phyloP scores from a whole-genome alignment of 2,888 invertebrate genomes.

The Pseudoips prasinana region DNA sequence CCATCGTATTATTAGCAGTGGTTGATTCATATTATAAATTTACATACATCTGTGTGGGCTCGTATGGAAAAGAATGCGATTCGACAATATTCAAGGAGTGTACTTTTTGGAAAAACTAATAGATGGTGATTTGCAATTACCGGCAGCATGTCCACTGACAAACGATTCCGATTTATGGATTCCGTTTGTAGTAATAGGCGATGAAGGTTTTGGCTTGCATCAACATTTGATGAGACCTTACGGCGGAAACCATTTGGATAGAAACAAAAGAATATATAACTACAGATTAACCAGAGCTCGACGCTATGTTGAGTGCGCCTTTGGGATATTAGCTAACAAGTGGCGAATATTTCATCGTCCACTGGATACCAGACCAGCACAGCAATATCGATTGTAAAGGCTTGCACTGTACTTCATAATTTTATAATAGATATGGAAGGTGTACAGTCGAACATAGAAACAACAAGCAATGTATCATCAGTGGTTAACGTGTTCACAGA shows the following conservation, averaged over 20 bases:
- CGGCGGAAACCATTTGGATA: slow-evolving; percentile 18
- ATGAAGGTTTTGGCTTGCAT: slow-evolving; percentile 19
- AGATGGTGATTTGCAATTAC: slow-evolving; percentile 13
- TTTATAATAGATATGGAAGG: slow-evolving; percentile 18
- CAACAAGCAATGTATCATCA: slow-evolving; percentile 22
- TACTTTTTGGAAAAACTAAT: slow-evolving; percentile 11
- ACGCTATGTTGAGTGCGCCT: slow-evolving; percentile 26
- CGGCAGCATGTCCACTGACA: slow-evolving; percentile 19
- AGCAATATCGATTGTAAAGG: slow-evolving; percentile 34
- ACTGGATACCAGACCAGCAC: slow-evolving; percentile 32
- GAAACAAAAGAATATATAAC: slow-evolving; percentile 24
- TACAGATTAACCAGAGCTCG: slow-evolving; percentile 27
- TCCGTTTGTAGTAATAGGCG: slow-evolving; percentile 17
- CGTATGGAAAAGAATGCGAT: too few relatives aligned
- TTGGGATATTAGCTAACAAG: slow-evolving; percentile 35
- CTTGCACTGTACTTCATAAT: slow-evolving; percentile 31
- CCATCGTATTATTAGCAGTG: slow-evolving; percentile 17
- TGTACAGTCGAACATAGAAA: slow-evolving; percentile 16
- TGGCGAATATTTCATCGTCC: too few relatives aligned
- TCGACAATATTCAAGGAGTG: slow-evolving; percentile 18
- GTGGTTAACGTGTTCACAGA: slow-evolving; percentile 21
- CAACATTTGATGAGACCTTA: slow-evolving; percentile 20
- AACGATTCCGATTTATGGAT: slow-evolving; percentile 10
- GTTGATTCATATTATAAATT: slow-evolving; percentile 23
- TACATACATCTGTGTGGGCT: slow-evolving; percentile 19